Conservation (phyloP, 2,113 vertebrate species). For the Chaenocephalus aceratus region DNA sequence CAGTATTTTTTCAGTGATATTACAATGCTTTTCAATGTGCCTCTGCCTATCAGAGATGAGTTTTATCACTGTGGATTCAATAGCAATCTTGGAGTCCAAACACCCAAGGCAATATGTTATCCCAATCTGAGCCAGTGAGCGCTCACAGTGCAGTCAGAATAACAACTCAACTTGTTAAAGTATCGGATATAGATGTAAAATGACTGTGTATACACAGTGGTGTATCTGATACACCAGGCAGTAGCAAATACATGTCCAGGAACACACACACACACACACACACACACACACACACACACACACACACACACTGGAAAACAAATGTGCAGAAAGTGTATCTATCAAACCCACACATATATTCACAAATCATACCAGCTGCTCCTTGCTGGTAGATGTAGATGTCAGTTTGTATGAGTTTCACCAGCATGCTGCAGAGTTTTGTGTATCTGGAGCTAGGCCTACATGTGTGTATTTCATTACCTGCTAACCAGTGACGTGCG, state of each 20-base stretch:
- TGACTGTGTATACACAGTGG: constrained; percentile 1
- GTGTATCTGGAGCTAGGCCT: neutral
- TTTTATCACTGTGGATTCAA: constrained; percentile 43
- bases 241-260: neutral
- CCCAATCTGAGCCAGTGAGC: constrained; percentile 14
- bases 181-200: constrained; percentile 18
- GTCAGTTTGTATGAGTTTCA: constrained; percentile 24
- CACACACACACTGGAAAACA: constrained; percentile 13
- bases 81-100: constrained; percentile 18
- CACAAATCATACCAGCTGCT: constrained; percentile 21
- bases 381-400: neutral
- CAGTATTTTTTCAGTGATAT: constrained; percentile 5
- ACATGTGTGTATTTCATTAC: constrained; percentile 30
- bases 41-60: neutral
- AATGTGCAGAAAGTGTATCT: neutral
- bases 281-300: neutral
- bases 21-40: neutral
- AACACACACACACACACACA: neutral
- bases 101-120: constrained; percentile 42
- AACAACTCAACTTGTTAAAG: constrained; percentile 37
- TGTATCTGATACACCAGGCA: neutral
- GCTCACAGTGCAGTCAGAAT: constrained; percentile 34
- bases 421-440: neutral
- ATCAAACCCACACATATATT: constrained; percentile 9
- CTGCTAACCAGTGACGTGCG: neutral